Evolutionary conservation across 2,888 invertebrate genomes (phyloP), one percentile per base, ranked within the genome.

Genomic region (Netelia virgata): DNA sequence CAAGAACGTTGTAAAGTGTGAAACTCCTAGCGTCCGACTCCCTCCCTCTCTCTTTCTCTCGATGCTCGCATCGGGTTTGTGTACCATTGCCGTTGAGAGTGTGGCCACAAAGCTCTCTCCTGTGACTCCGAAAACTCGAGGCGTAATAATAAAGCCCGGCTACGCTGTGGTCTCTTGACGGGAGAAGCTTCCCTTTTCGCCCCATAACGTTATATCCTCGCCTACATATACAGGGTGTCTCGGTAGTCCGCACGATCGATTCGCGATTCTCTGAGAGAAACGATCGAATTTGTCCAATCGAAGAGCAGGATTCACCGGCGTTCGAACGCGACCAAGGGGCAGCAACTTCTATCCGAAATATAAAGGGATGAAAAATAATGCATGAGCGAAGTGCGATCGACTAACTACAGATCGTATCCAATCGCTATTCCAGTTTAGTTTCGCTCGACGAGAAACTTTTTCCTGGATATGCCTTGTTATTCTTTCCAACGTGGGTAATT

Each of bases 1-100:
- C 63, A 63, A 41, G 23, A 76, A 76, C 57, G 59, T 76, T 68
- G 76, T 76, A 68, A 76, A 76, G 76, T 68, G 36, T 36, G 28
- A 68, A 76, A 66, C 68, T 61, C 59, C 20, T 68, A 68, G 18
- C 9, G n/a, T 57, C 57, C 16, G 8, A 16, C 11, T 11, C 50
- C n/a, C 61, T 16, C 10, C 18, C 50, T 36, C 28, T 74, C 50
- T 23, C 16, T 23, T 9, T 28, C n/a, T 50, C 73, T 50, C 16
- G 43, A 16, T 18, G 8, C 43, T 9, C 8, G 23, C 10, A 18
- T 11, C 20, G 11, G 11, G 18, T 43, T 2, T 36, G 43, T 43
- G 20, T 66, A 36, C 57, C 9, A 11, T 43, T 43, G 16, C 18
- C 8, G 28, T 3, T 5, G 3, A 43, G 9, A 57, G 16, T 47